These are phyloP conservation scores for Girardinichthys multiradiatus DNA, from an alignment of 2,113 vertebrate genomes.

Conservation along the genomic window DNA sequence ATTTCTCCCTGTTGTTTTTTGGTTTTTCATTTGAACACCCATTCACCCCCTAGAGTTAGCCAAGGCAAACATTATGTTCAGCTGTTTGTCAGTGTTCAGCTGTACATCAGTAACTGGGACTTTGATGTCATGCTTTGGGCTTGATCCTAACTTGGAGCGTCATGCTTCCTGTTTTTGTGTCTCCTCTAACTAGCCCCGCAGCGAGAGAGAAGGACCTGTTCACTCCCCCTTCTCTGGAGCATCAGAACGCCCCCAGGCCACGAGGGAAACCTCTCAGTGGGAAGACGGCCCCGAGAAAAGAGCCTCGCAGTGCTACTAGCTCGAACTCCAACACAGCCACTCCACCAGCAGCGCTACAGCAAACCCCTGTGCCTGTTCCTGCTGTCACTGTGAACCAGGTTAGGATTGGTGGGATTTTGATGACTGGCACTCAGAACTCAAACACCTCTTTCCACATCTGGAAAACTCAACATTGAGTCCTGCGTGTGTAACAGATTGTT, in stretches of 20 bases:
- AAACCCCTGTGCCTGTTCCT: constrained; percentile 46
- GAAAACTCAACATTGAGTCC: constrained; percentile 9
- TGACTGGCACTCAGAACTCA: constrained; percentile 4
- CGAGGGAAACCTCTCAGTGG: constrained; percentile 85
- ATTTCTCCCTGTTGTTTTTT: constrained; percentile 43
- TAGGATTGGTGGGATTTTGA: constrained; percentile 2
- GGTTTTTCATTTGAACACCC: constrained; percentile 30
- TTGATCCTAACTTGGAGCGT: constrained; percentile 9
- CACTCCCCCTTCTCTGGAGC: constrained; percentile 70
- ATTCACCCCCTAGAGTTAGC: constrained; percentile 17
- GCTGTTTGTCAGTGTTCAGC: constrained; percentile 5
- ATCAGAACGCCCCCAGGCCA: constrained; percentile 85
- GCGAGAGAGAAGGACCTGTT: constrained; percentile 91
- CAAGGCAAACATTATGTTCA: constrained; percentile 17
- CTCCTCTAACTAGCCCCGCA: constrained; percentile 79
- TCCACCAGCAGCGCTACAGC: constrained; percentile 63
- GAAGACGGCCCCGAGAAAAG: constrained; percentile 93
- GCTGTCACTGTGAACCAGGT: constrained; percentile 65
- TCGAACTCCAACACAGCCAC: constrained; percentile 55
- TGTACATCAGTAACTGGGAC: neutral
- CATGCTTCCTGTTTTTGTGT: constrained; percentile 13
- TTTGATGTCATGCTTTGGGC: constrained; percentile 30
- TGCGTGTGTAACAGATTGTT: constrained; percentile 3
- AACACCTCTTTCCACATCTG: constrained; percentile 9
- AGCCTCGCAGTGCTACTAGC: constrained; percentile 83